These are phyloP conservation scores for Eurypyga helias DNA, from an alignment of 2,113 vertebrate genomes.

Conservation along the genomic window DNA sequence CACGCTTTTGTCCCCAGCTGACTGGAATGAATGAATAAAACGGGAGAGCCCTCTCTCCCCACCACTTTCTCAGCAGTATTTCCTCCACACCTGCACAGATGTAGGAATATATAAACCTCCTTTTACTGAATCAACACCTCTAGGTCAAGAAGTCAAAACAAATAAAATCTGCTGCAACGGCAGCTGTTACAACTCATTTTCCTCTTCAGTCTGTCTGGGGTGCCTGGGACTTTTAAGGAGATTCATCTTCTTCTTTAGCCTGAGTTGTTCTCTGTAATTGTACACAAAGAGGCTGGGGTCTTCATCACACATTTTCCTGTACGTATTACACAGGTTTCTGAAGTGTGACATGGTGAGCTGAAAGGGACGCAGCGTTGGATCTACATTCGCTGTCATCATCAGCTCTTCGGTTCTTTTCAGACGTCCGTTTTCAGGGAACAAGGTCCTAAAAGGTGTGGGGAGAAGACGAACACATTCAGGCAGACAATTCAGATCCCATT, in stretches of 20 bases:
- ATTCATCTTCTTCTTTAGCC: constrained; percentile 56
- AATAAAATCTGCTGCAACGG: background rate
- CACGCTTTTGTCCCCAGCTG: background rate
- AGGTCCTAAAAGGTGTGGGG: constrained; percentile 74
- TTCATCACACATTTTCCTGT: constrained; percentile 83
- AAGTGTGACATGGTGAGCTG: constrained; percentile 87
- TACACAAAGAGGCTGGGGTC: constrained; percentile 83
- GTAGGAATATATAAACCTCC: background rate
- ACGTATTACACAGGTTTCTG: constrained; percentile 83
- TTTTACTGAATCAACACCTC: background rate
- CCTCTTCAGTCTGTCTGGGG: background rate
- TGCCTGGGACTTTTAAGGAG: background rate
- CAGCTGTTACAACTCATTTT: background rate
- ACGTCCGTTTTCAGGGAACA: constrained; percentile 89
- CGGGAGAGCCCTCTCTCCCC: background rate
- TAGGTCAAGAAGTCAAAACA: background rate
- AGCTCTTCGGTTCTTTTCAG: constrained; percentile 81
- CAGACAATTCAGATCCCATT: background rate
- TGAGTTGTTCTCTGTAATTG: constrained; percentile 88
- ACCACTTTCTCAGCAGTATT: background rate
- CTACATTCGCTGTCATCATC: constrained; percentile 84
- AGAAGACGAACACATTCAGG: background rate
- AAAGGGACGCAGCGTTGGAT: constrained; percentile 85
- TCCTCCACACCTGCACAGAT: background rate
- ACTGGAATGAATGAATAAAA: background rate